A percentile compares a stretch with the other conserved stretches of the same genome.
Conservation (phyloP, 2,888 invertebrate genomes). For the Sesamia inferens region DNA sequence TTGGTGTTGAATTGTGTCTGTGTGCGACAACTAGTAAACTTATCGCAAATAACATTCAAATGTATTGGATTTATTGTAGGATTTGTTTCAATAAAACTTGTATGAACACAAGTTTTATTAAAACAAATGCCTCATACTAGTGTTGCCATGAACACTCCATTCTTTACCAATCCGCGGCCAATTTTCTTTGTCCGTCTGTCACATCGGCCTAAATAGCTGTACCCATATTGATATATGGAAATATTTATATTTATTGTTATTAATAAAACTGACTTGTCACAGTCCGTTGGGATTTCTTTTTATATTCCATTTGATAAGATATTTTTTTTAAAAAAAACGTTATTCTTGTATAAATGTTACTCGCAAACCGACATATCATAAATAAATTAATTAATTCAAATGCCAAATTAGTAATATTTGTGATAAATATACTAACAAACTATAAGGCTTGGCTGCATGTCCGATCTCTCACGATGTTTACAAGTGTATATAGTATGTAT, state of each 20-base stretch:
- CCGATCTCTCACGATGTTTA: conserved; percentile 56
- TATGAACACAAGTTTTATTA: neutral
- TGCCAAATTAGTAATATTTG: conserved; percentile 61
- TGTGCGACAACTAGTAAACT: neutral
- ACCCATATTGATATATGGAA: conserved; percentile 26
- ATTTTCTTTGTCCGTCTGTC: conserved; percentile 36
- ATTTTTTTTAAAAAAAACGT: conserved; percentile 10
- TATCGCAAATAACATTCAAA: neutral
- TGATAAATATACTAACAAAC: conserved; percentile 45
- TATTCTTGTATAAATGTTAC: conserved; percentile 43
- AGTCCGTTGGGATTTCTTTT: conserved; percentile 35
- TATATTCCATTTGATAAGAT: conserved; percentile 47
- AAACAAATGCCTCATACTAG: neutral
- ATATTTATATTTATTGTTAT: conserved; percentile 32
- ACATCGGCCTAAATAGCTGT: conserved; percentile 45
- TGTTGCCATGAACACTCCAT: conserved; percentile 20
- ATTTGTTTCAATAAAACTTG: neutral
- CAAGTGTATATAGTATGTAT: conserved; percentile 44
- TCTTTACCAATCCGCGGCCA: conserved; percentile 26
- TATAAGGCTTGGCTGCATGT: conserved; percentile 52
- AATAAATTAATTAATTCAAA: conserved; percentile 36
- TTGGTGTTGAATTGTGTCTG: neutral
- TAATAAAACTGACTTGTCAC: conserved; percentile 13
- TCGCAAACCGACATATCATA: conserved; percentile 50
- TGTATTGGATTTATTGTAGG: neutral